These are phyloP conservation scores for Marcusenius ussheri DNA, from an alignment of 2,113 vertebrate species.

Conservation along the genomic window DNA sequence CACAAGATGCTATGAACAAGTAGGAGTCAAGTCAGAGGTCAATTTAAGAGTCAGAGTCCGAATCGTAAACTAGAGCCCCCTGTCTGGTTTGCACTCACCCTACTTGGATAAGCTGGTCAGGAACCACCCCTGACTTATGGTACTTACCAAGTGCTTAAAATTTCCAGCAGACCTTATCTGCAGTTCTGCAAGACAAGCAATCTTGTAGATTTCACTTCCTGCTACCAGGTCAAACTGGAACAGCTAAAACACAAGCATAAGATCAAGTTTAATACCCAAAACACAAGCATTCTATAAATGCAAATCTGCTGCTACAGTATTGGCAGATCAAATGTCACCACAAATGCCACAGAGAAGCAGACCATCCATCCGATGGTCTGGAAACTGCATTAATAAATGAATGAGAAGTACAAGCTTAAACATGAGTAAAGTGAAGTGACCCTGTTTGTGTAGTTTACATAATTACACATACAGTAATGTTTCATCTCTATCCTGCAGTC, in stretches of 20 bases:
- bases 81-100: background rate
- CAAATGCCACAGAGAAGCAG: slow-evolving; percentile 44
- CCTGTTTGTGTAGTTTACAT: background rate
- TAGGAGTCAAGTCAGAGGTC: too few species aligned
- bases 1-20: too few species aligned
- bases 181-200: background rate
- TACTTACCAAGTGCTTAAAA: background rate
- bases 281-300: background rate
- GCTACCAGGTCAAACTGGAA: background rate
- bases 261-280: background rate
- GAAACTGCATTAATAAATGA: background rate
- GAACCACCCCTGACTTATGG: background rate
- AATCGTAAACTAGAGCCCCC: too few species aligned
- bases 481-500: background rate
- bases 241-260: background rate
- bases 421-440: background rate
- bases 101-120: background rate
- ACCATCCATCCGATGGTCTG: background rate
- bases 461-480: background rate
- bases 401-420: background rate
- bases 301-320: background rate
- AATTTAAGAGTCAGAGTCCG: too few species aligned
- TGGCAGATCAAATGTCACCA: slow-evolving; percentile 38
- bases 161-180: background rate
- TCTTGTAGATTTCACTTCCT: background rate